These are phyloP conservation scores for Orthosia cruda DNA, from an alignment of 2,888 invertebrate genomes.

Conservation along the genomic window DNA sequence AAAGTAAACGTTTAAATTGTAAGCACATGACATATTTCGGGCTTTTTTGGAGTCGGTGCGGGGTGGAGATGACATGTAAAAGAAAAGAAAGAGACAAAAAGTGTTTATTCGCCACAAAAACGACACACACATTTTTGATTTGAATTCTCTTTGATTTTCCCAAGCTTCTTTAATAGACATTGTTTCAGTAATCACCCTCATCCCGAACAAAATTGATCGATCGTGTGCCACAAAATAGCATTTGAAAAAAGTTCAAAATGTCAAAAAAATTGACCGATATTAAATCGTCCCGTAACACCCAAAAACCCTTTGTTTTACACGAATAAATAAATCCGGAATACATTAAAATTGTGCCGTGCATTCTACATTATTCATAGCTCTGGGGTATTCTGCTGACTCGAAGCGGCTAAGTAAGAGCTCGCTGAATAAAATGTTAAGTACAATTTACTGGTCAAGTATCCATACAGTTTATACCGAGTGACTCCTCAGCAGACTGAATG, in stretches of 20 bases:
- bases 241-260: background rate
- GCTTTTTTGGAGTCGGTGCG: too few species aligned
- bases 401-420: slow-evolving; percentile 69
- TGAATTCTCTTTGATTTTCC: too few species aligned
- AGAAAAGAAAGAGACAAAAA: too few species aligned
- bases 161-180: too few species aligned
- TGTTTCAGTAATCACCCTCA: background rate
- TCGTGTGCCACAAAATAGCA: background rate
- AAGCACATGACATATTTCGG: too few species aligned
- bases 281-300: slow-evolving; percentile 53
- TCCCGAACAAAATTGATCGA: background rate
- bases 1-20: too few species aligned
- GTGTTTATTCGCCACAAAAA: too few species aligned
- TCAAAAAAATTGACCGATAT: slow-evolving; percentile 25
- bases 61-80: too few species aligned
- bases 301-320: slow-evolving; percentile 72
- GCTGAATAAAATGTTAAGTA: slow-evolving; percentile 73
- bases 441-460: slow-evolving; percentile 66
- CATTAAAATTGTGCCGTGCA: slow-evolving; percentile 72
- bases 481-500: slow-evolving; percentile 36
- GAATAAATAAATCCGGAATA: slow-evolving; percentile 77
- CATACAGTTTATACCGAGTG: slow-evolving; percentile 46
- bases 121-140: too few species aligned
- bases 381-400: slow-evolving; percentile 65
- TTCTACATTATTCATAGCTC: slow-evolving; percentile 77